Evolutionary conservation across 2,888 invertebrate species (phyloP), one percentile per base, ranked within the genome.

Genomic region (Andrena bicolor): DNA sequence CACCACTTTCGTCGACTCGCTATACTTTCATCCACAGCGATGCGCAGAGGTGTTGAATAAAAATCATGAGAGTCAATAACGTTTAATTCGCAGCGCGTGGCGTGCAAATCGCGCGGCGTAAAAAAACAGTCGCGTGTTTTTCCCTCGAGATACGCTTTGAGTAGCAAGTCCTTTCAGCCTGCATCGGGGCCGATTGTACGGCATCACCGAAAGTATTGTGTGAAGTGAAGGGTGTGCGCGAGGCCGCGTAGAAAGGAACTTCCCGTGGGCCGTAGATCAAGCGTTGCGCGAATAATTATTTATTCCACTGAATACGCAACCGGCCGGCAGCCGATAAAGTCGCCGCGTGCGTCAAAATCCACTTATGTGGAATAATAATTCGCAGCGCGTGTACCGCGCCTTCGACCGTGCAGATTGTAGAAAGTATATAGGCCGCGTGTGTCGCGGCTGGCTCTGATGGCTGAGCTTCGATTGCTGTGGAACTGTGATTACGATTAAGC

Each of bases 261-360:
- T 88, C 88, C 85, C 85, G 87, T 89, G 83, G 78, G 35, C 77
- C 75, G 75, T 80, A 83, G 74, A 91, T 91, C 88, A 86, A 89
- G 80, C 88, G 88, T 90, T 89, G 89, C 89, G 84, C 74, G 85
- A 82, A 83, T 86, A 89, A 91, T 91, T 89, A 91, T 89, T 86
- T 90, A 88, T 88, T 83, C 83, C 77, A 82, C 73, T 83, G 79
- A 87, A 86, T 82, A 85, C 84, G 82, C 87, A 75, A 80, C 58
- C 32, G 16, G 16, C 51, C 51, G 53, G 48, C n/a, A 2, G 20
- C 48, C 51, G 78, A 71, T 82, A 78, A 16, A 78, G 63, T 28
- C 58, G 63, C 56, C 20, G 51, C 70, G 49, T 63, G 68, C 66
- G 48, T 73, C 49, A 66, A 83, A 74, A 77, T 66, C 70, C 51